A percentile compares a stretch with the other conserved stretches of the same genome.
Conservation (phyloP, 2,888 invertebrate species). For the Pimpla rufipes region DNA sequence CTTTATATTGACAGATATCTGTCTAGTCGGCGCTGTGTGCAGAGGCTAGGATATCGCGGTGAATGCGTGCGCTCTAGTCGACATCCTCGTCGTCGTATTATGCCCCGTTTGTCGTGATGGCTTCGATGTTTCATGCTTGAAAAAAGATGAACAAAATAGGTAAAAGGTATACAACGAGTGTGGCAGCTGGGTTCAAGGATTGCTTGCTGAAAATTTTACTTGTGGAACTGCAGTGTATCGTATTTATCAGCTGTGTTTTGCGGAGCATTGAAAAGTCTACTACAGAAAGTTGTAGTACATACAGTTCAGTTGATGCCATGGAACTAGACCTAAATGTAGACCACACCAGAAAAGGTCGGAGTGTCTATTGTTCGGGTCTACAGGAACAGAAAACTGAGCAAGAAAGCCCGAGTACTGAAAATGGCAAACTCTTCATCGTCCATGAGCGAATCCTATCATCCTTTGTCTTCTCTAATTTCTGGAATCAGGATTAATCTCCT, state of each 20-base stretch:
- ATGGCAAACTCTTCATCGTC: not conserved
- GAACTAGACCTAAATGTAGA: too few relatives aligned
- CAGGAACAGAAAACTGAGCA: too few relatives aligned
- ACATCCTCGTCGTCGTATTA: not conserved
- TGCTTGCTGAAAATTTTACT: not conserved
- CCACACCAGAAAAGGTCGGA: too few relatives aligned
- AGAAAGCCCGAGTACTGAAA: not conserved
- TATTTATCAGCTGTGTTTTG: not conserved
- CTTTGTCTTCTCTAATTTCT: not conserved
- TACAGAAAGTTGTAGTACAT: too few relatives aligned
- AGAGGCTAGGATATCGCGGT: slow-evolving; percentile 10
- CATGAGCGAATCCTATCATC: not conserved
- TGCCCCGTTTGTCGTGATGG: not conserved
- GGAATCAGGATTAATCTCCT: not conserved
- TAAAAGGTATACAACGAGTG: not conserved
- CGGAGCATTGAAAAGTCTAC: not conserved
- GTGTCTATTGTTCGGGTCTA: too few relatives aligned
- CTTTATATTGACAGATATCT: slow-evolving; percentile 34
- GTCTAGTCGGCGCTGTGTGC: slow-evolving; percentile 7
- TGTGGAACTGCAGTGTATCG: not conserved
- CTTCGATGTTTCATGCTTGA: not conserved
- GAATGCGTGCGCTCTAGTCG: slow-evolving; percentile 4
- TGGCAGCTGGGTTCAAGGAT: slow-evolving; percentile 9
- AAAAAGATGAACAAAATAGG: not conserved
- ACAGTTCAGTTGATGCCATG: too few relatives aligned